Evolutionary conservation across 2,113 vertebrate genomes (phyloP).

Genomic region (Falco punctatus): DNA sequence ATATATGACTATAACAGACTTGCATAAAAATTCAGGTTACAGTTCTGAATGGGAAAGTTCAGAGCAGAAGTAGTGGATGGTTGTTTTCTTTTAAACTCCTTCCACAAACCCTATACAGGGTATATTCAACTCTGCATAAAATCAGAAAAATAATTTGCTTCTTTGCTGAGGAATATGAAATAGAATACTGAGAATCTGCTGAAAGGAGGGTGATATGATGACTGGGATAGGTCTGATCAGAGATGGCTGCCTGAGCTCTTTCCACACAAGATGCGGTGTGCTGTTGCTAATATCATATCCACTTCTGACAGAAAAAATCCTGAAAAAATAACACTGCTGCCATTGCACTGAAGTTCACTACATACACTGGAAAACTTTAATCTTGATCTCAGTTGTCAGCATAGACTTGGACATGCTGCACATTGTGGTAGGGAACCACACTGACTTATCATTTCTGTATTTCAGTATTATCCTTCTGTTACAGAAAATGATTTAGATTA

Average conservation of each 20-base stretch:
- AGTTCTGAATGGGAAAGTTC: background rate
- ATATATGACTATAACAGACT: background rate
- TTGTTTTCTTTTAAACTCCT: background rate
- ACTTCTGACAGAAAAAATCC: background rate
- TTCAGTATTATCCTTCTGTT: constrained; percentile 8
- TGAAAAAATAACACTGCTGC: background rate
- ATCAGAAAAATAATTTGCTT: background rate
- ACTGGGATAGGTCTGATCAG: background rate
- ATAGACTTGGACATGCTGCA: background rate
- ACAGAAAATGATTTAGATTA: constrained; percentile 7
- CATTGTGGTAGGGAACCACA: background rate
- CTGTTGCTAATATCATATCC: background rate
- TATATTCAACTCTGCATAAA: background rate
- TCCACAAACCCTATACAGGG: background rate
- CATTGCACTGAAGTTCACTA: background rate
- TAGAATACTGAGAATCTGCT: background rate
- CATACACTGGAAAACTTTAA: background rate
- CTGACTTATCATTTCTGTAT: constrained; percentile 11
- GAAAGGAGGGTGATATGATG: background rate
- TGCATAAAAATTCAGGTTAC: background rate
- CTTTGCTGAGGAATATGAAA: background rate
- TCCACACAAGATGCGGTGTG: background rate
- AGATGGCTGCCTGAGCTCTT: background rate
- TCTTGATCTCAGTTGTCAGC: background rate
- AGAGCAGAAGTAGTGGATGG: background rate